Conservation (phyloP, 2,113 vertebrate species). For the Macrotis lagotis region DNA sequence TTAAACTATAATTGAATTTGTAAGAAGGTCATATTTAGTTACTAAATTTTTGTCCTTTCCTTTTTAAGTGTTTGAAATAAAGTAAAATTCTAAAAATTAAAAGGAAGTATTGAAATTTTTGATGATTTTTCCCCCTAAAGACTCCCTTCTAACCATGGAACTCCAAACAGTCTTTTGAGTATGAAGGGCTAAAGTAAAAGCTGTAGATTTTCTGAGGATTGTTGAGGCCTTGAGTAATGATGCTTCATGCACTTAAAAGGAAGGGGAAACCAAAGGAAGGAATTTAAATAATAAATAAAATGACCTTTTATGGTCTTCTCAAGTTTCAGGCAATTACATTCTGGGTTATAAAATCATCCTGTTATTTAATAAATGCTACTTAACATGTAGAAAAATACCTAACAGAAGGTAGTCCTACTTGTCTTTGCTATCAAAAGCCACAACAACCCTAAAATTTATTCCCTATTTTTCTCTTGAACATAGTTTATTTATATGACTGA, state of each 20-base stretch:
- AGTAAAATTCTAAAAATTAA: conserved; percentile 48
- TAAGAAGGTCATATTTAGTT: conserved; percentile 27
- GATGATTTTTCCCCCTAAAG: conserved; percentile 39
- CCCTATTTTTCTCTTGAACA: not conserved
- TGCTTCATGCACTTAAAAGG: conserved; percentile 45
- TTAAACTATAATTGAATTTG: conserved; percentile 18
- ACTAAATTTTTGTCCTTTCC: conserved; percentile 43
- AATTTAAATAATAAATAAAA: conserved; percentile 55
- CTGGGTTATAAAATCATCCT: conserved; percentile 24
- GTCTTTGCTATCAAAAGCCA: not conserved
- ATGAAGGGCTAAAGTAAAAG: conserved; percentile 32
- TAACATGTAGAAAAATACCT: not conserved
- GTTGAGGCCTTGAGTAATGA: conserved; percentile 57
- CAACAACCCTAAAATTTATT: not conserved
- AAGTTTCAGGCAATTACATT: conserved; percentile 1
- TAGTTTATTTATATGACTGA: not conserved
- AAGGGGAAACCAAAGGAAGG: not conserved
- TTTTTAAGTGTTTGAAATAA: conserved; percentile 41
- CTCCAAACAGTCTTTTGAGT: conserved; percentile 58
- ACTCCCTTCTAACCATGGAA: conserved; percentile 32
- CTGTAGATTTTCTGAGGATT: not conserved
- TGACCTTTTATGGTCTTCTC: conserved; percentile 11
- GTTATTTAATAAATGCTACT: not conserved
- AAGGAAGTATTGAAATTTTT: conserved; percentile 44
- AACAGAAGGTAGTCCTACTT: not conserved